These are phyloP conservation scores for Drosophila virilis DNA, from an alignment of 1,140 invertebrate species.

Conservation along the genomic window DNA sequence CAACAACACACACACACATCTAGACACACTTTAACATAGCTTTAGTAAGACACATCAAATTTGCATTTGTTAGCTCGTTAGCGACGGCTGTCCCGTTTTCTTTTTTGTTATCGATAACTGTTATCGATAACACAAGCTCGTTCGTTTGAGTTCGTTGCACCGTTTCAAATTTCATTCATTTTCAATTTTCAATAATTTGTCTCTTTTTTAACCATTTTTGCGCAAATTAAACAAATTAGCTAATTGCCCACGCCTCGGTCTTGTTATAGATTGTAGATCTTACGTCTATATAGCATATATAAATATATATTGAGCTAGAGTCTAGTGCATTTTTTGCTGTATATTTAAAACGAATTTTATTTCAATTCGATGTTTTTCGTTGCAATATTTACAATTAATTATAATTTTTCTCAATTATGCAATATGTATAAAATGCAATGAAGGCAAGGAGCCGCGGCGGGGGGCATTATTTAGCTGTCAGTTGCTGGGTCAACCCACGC, in stretches of 20 bases:
- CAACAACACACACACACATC: conserved; percentile 19
- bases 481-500: no score
- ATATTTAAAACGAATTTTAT: neutral
- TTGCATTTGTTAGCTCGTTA: conserved; percentile 31
- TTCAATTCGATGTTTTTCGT: neutral
- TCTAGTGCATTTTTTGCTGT: conserved; percentile 21
- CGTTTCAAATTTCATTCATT: neutral
- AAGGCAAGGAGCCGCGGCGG: neutral
- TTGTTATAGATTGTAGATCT: conserved; percentile 15
- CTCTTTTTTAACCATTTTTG: conserved; percentile 11
- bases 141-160: conserved; percentile 27
- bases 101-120: conserved; percentile 28
- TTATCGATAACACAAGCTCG: conserved; percentile 32
- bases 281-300: neutral
- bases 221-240: conserved; percentile 34
- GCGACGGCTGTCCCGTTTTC: conserved; percentile 5
- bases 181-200: conserved; percentile 5
- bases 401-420: neutral
- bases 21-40: conserved; percentile 40
- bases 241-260: conserved; percentile 24
- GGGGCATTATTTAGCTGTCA: neutral
- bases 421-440: no score
- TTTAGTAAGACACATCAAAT: conserved; percentile 30
- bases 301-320: conserved; percentile 13
- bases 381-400: neutral